phyloP scores from a whole-genome alignment of 2,888 invertebrate species.

The Criorhina ranunculi region DNA sequence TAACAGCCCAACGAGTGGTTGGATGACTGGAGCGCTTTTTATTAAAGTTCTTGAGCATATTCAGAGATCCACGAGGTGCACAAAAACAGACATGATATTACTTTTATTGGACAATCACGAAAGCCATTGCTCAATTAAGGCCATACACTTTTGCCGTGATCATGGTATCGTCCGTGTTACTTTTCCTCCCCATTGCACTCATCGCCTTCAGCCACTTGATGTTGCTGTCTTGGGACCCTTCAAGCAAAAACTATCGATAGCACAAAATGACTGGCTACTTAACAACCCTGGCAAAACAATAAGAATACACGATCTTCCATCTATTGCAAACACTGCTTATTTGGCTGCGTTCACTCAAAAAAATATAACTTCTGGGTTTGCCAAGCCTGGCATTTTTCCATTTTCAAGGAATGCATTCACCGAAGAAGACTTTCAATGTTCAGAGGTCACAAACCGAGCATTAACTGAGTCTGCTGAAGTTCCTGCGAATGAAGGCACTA shows the following conservation, averaged over 20 bases:
- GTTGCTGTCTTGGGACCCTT: constrained; percentile 34
- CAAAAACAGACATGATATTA: constrained; percentile 44
- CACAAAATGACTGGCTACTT: constrained; percentile 54
- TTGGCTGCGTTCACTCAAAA: constrained; percentile 33
- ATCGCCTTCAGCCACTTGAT: constrained; percentile 24
- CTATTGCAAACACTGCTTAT: constrained; percentile 48
- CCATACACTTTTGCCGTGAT: constrained; percentile 31
- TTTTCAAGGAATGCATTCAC: constrained; percentile 62
- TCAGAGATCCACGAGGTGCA: constrained; percentile 32
- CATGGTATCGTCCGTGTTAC: constrained; percentile 33
- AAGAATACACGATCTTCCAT: constrained; percentile 52
- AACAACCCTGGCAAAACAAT: constrained; percentile 61
- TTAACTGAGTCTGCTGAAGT: constrained; percentile 31
- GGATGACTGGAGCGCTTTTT: constrained; percentile 51
- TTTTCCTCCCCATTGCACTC: constrained; percentile 1
- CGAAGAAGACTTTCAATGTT: constrained; percentile 60
- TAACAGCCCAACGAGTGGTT: constrained; percentile 52
- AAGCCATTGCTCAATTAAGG: constrained; percentile 42
- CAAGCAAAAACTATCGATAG: constrained; percentile 46
- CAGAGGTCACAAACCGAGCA: constrained; percentile 35
- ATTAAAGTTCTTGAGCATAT: constrained; percentile 46
- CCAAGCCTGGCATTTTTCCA: constrained; percentile 54
- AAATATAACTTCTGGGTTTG: constrained; percentile 50
- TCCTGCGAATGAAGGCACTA: constrained; percentile 24
- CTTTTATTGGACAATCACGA: constrained; percentile 63